Conservation (phyloP, 2,797 vertebrate species). For the Ciconia nigra region DNA sequence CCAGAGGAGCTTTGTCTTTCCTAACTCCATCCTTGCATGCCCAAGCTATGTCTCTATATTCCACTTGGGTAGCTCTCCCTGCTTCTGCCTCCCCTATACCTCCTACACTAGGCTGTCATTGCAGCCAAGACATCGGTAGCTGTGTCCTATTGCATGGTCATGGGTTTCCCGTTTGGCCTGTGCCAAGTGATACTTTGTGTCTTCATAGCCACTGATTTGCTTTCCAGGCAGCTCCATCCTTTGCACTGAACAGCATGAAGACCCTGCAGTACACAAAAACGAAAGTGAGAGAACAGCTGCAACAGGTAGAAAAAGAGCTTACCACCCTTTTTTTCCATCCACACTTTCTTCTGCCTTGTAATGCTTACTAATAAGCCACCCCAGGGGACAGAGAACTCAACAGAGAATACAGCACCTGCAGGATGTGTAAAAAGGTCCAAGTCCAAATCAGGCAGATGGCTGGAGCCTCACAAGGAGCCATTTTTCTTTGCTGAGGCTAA, state of each 20-base stretch:
- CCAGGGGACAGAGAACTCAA: neutral
- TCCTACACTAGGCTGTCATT: neutral
- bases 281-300: neutral
- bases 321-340: neutral
- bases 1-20: neutral
- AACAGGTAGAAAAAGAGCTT: neutral
- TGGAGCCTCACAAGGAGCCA: neutral
- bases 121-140: neutral
- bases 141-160: neutral
- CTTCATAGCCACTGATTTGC: neutral
- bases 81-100: neutral
- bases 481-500: neutral
- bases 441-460: neutral
- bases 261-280: neutral
- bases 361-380: neutral
- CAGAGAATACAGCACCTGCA: neutral
- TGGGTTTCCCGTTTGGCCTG: neutral
- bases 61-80: neutral
- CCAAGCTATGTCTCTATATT: neutral
- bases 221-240: neutral
- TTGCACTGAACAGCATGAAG: neutral
- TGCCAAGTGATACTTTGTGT: neutral
- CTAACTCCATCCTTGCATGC: neutral
- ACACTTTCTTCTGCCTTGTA: neutral
- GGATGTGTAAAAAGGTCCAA: neutral